Percentiles rank a stretch among this genome's conserved stretches.
Conservation (phyloP, 1,140 invertebrate genomes). For the Paraescarpia echinospica region DNA sequence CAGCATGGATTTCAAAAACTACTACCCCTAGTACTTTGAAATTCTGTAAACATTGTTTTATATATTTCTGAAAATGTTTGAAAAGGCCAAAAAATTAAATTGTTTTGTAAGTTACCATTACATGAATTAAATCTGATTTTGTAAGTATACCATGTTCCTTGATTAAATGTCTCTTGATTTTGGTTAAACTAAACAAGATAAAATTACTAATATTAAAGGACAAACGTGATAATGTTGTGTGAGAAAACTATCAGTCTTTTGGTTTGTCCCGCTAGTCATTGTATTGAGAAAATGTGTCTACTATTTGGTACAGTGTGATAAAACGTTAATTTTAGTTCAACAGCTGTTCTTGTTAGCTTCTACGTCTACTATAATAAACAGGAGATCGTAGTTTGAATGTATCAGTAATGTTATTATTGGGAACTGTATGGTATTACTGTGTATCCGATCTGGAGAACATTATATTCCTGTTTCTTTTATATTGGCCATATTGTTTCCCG, state of each 20-base stretch:
- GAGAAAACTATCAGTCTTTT: background rate
- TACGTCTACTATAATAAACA: too few species aligned
- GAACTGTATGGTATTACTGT: too few species aligned
- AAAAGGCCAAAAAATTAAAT: too few species aligned
- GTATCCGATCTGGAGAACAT: too few species aligned
- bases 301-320: too few species aligned
- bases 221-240: background rate
- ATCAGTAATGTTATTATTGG: too few species aligned
- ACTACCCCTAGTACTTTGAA: background rate
- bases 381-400: too few species aligned
- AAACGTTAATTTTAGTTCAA: too few species aligned
- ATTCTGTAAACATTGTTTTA: background rate
- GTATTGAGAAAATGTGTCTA: background rate
- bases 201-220: background rate
- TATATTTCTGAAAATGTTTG: background rate
- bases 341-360: too few species aligned
- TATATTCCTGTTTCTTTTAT: too few species aligned
- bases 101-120: background rate
- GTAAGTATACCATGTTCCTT: background rate
- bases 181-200: background rate
- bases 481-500: too few species aligned
- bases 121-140: background rate
- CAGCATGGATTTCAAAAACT: background rate
- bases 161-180: background rate
- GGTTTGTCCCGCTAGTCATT: background rate